phyloP scores from a whole-genome alignment of 1,140 invertebrate species.

The Drosophila lacertosa region DNA sequence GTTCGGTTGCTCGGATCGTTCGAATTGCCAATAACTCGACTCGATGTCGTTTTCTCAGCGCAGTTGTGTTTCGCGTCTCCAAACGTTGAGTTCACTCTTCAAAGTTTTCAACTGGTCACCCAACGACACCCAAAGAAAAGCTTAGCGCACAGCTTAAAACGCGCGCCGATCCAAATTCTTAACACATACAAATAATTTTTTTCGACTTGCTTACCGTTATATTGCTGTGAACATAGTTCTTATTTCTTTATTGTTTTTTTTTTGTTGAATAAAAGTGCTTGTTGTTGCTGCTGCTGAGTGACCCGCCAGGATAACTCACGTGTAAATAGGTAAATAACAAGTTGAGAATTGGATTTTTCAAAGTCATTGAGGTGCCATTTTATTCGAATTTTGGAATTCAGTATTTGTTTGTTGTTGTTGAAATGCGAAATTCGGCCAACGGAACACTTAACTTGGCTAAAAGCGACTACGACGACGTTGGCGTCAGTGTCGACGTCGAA shows the following conservation, averaged over 20 bases:
- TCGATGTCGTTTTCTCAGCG: conserved; percentile 53
- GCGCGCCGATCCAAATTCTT: conserved; percentile 47
- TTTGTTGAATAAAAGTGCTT: conserved; percentile 4
- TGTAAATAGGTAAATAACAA: conserved; percentile 37
- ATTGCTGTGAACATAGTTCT: conserved; percentile 23
- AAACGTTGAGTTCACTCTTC: conserved; percentile 66
- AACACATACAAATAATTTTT: conserved; percentile 26
- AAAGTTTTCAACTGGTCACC: background rate
- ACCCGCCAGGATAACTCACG: conserved; percentile 29
- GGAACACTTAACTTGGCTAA: conserved; percentile 32
- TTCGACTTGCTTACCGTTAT: conserved; percentile 21
- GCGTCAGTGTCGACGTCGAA: background rate
- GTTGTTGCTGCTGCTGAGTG: conserved; percentile 17
- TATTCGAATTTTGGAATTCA: background rate
- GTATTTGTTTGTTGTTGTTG: background rate
- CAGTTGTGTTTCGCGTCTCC: conserved; percentile 75
- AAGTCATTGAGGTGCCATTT: background rate
- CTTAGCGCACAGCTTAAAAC: conserved; percentile 11
- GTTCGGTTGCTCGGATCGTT: conserved; percentile 17
- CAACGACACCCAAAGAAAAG: conserved; percentile 1
- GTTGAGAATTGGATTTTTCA: background rate
- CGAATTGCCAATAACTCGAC: conserved; percentile 77
- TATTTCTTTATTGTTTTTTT: conserved; percentile 18
- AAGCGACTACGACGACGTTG: background rate
- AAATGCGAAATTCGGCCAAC: conserved; percentile 36